phyloP scores from a whole-genome alignment of 2,888 invertebrate genomes.

The Callimorpha dominula region DNA sequence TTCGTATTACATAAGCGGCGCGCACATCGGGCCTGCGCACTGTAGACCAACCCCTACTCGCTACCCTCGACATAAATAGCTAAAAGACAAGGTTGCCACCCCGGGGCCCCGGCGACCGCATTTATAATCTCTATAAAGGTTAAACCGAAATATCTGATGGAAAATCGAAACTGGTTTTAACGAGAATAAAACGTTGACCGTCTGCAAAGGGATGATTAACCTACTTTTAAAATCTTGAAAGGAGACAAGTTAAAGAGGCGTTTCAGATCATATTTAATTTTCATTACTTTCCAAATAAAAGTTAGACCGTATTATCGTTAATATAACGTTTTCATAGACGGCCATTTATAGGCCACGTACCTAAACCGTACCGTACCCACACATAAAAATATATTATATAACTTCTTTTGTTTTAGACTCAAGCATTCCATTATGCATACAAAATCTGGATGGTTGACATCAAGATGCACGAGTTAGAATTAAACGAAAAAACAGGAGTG shows the following conservation, averaged over 20 bases:
- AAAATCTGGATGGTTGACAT: not conserved
- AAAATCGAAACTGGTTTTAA: conserved; percentile 76
- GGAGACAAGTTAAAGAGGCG: conserved; percentile 16
- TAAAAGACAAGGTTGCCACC: conserved; percentile 86
- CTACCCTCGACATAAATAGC: conserved; percentile 85
- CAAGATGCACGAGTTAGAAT: not conserved
- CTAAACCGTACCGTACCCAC: too few species aligned
- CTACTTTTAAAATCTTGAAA: conserved; percentile 45
- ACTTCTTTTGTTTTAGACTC: not conserved
- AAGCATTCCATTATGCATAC: not conserved
- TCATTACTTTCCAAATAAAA: not conserved
- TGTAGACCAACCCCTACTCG: conserved; percentile 71
- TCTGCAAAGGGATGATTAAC: conserved; percentile 54
- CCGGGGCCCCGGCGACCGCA: conserved; percentile 79
- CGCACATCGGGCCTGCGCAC: conserved; percentile 77
- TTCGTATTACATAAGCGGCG: conserved; percentile 80
- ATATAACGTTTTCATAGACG: too few species aligned
- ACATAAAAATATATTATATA: not conserved
- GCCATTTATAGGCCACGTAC: too few species aligned
- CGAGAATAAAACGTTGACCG: conserved; percentile 62
- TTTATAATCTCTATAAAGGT: conserved; percentile 85
- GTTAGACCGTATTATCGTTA: not conserved
- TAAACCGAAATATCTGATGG: conserved; percentile 81
- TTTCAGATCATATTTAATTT: not conserved
- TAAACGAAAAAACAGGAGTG: conserved; percentile 29